Percentiles rank a stretch among this genome's conserved stretches.
These are phyloP conservation scores for Trogon surrucura DNA, from an alignment of 2,113 vertebrate species.

Conservation along the genomic window DNA sequence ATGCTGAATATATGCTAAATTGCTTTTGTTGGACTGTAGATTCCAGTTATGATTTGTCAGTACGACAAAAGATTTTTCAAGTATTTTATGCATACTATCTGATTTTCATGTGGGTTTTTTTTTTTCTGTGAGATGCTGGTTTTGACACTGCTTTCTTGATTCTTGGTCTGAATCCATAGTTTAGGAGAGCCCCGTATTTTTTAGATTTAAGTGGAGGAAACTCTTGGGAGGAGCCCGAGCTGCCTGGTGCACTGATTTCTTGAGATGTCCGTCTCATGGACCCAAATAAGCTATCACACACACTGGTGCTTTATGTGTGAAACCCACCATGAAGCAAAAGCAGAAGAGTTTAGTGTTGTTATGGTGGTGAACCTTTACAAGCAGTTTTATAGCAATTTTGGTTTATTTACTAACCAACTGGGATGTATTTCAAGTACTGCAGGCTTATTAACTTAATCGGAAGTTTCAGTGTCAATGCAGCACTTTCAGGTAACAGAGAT, in stretches of 20 bases:
- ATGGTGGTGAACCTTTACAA: constrained; percentile 37
- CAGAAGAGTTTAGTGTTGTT: background rate
- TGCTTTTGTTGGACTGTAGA: background rate
- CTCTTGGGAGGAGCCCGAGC: fast-evolving
- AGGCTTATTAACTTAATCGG: background rate
- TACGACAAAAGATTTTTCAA: background rate
- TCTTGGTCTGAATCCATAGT: background rate
- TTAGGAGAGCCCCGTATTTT: background rate
- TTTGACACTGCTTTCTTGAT: background rate
- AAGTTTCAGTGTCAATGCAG: background rate
- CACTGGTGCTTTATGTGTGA: constrained; percentile 30
- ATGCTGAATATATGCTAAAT: background rate
- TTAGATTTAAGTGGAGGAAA: background rate
- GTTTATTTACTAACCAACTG: constrained; percentile 69
- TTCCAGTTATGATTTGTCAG: background rate
- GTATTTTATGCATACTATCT: background rate
- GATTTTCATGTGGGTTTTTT: background rate
- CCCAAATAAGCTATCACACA: background rate
- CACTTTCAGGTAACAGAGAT: background rate
- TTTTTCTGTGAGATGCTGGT: background rate
- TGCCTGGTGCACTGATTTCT: background rate
- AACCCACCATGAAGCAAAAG: background rate
- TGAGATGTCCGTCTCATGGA: background rate
- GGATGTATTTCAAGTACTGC: constrained; percentile 61
- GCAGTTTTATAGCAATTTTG: constrained; percentile 47